Percentiles rank a stretch among this genome's conserved stretches.
phyloP scores from a whole-genome alignment of 2,888 invertebrate genomes.

The Cryptocephalus moraei region DNA sequence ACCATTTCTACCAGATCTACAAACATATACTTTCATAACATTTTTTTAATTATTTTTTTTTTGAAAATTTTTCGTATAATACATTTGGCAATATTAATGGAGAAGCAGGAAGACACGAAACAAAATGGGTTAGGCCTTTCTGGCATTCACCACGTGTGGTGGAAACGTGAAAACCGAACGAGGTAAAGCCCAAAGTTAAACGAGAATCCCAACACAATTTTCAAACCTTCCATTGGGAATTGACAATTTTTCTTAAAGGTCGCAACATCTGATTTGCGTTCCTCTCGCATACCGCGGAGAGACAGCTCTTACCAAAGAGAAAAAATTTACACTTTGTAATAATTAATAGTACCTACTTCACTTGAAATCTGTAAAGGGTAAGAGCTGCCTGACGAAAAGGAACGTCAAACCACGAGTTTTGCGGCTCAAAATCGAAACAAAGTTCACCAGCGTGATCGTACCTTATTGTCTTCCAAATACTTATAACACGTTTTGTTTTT shows the following conservation, averaged over 20 bases:
- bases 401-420: not conserved
- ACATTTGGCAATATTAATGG: slow-evolving; percentile 28
- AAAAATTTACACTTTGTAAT: no score
- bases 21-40: slow-evolving; percentile 27
- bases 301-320: not conserved
- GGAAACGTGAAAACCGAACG: not conserved
- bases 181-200: slow-evolving; percentile 3
- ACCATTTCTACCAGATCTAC: slow-evolving; percentile 26
- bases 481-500: slow-evolving; percentile 18
- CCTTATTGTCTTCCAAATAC: slow-evolving; percentile 28
- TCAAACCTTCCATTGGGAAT: no score
- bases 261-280: no score
- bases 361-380: no score
- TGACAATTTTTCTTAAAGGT: no score
- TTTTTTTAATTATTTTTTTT: slow-evolving; percentile 18
- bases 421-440: slow-evolving; percentile 2
- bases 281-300: no score
- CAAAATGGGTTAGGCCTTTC: slow-evolving; percentile 8
- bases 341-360: no score
- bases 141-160: slow-evolving; percentile 6
- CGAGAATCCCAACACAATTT: no score
- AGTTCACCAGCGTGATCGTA: slow-evolving; percentile 3
- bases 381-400: no score
- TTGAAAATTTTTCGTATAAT: slow-evolving; percentile 26
- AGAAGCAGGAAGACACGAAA: slow-evolving; percentile 24